Percentiles rank a stretch among this genome's conserved stretches.
Conservation (phyloP, 2,888 invertebrate species). For the Drosophila kanekoi region DNA sequence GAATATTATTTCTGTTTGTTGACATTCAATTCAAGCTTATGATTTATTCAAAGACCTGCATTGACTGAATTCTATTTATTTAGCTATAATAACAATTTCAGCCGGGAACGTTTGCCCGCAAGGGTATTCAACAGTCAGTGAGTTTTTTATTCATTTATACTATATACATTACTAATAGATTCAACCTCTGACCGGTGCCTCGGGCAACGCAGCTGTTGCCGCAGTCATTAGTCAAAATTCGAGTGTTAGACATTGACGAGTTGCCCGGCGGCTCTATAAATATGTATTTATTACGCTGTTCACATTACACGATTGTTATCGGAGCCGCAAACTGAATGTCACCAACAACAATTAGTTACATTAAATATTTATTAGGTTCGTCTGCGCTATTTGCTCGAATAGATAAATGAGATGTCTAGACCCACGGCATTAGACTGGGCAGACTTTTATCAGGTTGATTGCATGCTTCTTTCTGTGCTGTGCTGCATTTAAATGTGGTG, state of each 20-base stretch:
- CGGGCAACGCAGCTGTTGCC: neutral
- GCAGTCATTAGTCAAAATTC: constrained; percentile 34
- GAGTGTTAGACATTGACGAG: constrained; percentile 22
- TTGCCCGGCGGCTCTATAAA: constrained; percentile 14
- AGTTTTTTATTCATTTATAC: neutral
- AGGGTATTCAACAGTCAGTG: neutral
- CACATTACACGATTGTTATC: constrained; percentile 22
- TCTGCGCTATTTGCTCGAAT: constrained; percentile 5
- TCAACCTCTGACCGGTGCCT: constrained; percentile 6
- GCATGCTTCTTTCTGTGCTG: constrained; percentile 14
- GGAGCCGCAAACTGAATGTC: constrained; percentile 5
- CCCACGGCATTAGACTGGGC: neutral
- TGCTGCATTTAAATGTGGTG: constrained; percentile 41
- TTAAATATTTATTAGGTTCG: constrained; percentile 50
- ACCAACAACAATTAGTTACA: constrained; percentile 47
- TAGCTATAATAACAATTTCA: too few relatives aligned
- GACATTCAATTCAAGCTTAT: too few relatives aligned
- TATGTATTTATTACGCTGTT: constrained; percentile 30
- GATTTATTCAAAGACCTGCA: too few relatives aligned
- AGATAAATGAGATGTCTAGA: constrained; percentile 47
- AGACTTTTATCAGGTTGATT: constrained; percentile 34
- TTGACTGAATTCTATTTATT: too few relatives aligned
- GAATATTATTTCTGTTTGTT: too few relatives aligned
- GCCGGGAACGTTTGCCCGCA: neutral
- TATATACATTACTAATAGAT: constrained; percentile 9